These are phyloP conservation scores for Saguinus midas DNA, from an alignment of 2,113 vertebrate genomes.

Conservation along the genomic window DNA sequence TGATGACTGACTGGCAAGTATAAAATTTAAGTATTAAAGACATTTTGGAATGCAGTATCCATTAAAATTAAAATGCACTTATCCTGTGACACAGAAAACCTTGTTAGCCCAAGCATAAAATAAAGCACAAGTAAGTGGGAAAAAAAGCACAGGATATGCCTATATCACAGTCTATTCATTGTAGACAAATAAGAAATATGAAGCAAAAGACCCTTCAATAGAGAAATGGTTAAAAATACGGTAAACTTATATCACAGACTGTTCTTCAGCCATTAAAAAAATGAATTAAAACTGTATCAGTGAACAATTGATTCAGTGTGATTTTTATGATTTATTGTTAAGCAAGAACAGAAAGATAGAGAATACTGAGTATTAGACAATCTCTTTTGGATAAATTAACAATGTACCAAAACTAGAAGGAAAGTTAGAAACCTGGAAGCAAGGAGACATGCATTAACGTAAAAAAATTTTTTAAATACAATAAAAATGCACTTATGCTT, in stretches of 20 bases:
- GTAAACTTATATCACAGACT: not conserved
- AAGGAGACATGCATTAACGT: not conserved
- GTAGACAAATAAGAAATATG: not conserved
- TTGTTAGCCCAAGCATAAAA: constrained; percentile 2
- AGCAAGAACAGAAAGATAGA: not conserved
- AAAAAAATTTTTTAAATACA: not conserved
- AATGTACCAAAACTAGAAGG: not conserved
- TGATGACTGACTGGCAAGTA: not conserved
- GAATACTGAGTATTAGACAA: not conserved
- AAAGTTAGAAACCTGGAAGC: not conserved
- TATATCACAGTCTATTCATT: not conserved
- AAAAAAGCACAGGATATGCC: not conserved
- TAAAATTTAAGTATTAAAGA: constrained; percentile 42
- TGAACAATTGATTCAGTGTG: not conserved
- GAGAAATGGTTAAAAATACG: not conserved
- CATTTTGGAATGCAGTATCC: not conserved
- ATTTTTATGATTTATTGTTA: constrained; percentile 1
- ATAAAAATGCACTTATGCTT: not conserved
- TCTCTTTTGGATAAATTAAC: not conserved
- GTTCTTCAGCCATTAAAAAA: not conserved
- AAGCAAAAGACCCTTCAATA: not conserved
- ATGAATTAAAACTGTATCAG: not conserved
- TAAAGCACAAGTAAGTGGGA: not conserved
- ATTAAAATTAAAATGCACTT: constrained; percentile 47
- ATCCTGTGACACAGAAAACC: not conserved